Evolutionary conservation across 2,113 vertebrate genomes (phyloP), one percentile per base, ranked within the genome.

Genomic region (Holacanthus passer): DNA sequence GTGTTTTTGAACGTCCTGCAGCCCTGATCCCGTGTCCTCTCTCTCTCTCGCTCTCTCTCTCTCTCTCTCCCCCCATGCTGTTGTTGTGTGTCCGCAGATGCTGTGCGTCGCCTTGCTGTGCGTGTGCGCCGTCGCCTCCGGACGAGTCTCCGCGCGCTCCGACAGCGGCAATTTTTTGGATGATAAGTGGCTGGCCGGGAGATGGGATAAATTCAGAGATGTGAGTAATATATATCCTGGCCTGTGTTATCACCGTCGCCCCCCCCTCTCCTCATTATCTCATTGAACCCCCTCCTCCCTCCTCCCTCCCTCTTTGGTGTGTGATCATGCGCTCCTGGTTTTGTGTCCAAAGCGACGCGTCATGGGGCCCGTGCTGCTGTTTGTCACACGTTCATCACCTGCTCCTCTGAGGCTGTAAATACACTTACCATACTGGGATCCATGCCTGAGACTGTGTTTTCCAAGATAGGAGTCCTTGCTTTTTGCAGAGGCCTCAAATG

Each of bases 171-270:
- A 98, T 98, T 97, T 98, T 93, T 94, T 99, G 95, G 97, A 99
- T 86, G 97, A 99, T 94, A 97, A 97, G 94, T 98, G 97, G 97
- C 96, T 97, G 79, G 94, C 95, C 27, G 97, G 96, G 32, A 97
- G 97, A 93, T 99, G 97, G 97, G 98, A 99, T 92, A 96, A 96
- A 97, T 99, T 99, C 92, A 95, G 97, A 96, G 97, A 98, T 93
- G 97, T 99, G 95, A 97, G 97, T 98, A 73, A 35, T 71, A 20
- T 83, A 62, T 58, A 20, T 37, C n/a, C n/a, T n/a, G 62, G 37
- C 20, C 53, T n/a, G 4, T 50, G 13, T 76, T 60, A 55, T 72
- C 10, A 29, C 76, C 31, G 14, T 62, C 69, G 32, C 4, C 12
- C 8, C 7, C 65, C 12, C 8, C 7, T 62, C 19, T 45, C 59